These are phyloP conservation scores for Cottoperca gobio DNA, from an alignment of 2,797 vertebrate species.

Conservation along the genomic window DNA sequence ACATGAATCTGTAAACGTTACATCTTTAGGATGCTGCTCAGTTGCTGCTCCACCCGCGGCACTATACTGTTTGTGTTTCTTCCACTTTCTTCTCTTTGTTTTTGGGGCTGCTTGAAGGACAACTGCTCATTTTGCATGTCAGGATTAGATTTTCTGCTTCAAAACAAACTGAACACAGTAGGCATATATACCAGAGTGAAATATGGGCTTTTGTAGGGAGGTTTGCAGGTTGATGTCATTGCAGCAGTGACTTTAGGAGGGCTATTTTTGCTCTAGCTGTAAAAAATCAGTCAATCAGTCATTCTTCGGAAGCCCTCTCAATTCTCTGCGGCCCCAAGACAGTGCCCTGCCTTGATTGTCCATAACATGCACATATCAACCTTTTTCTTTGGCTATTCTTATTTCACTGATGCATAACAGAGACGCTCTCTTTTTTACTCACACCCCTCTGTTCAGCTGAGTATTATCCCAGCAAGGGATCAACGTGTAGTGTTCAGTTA, in stretches of 20 bases:
- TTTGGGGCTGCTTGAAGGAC: conserved; percentile 5
- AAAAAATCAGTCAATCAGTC: conserved; percentile 14
- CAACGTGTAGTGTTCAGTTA: conserved; percentile 15
- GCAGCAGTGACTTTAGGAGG: neutral
- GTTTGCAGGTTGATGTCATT: conserved; percentile 14
- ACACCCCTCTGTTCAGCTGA: neutral
- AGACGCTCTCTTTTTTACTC: rapidly evolving
- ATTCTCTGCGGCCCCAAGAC: neutral
- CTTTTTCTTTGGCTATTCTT: neutral
- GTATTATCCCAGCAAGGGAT: conserved; percentile 23
- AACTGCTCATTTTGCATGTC: neutral
- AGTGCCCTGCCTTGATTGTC: neutral
- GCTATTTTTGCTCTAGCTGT: conserved; percentile 3
- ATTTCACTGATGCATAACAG: neutral
- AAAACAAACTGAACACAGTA: neutral
- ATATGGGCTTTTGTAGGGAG: neutral
- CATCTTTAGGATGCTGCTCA: neutral
- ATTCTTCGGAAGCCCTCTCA: neutral
- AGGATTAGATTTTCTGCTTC: conserved; percentile 19
- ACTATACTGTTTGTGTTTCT: neutral
- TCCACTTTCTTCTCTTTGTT: neutral
- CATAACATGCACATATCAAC: neutral
- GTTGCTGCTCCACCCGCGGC: neutral
- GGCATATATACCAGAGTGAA: conserved; percentile 10
- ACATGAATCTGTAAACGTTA: neutral